Evolutionary conservation across 2,888 invertebrate species (phyloP).

Genomic region (Diplazon laetatorius): DNA sequence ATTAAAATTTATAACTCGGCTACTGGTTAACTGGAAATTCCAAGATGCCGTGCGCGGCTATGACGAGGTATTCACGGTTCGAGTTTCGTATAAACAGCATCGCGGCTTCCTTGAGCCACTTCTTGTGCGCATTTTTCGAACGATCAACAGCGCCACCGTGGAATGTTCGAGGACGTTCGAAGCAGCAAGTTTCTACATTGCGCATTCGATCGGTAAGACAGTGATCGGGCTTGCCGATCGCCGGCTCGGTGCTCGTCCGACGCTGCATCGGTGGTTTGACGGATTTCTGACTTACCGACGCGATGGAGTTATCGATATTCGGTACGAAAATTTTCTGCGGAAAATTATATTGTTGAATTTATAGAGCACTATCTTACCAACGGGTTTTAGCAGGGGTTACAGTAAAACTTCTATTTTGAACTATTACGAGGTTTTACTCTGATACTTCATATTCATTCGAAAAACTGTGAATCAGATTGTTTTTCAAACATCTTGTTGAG

Average conservation of each 20-base stretch:
- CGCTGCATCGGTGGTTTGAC: not conserved
- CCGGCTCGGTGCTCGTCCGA: not conserved
- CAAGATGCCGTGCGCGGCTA: constrained; percentile 13
- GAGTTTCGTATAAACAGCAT: constrained; percentile 8
- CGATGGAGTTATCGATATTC: not conserved
- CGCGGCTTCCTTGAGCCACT: constrained; percentile 45
- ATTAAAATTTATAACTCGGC: constrained; percentile 45
- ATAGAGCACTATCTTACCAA: constrained; percentile 17
- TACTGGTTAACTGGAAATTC: constrained; percentile 46
- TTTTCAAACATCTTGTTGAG: no score
- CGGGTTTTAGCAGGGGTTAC: no score
- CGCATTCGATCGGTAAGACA: no score
- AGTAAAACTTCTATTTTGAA: no score
- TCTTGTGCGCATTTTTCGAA: constrained; percentile 32
- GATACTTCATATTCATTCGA: no score
- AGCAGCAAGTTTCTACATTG: constrained; percentile 6
- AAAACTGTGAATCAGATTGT: no score
- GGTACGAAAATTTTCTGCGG: not conserved
- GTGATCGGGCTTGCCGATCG: constrained; percentile 8
- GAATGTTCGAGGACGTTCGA: not conserved
- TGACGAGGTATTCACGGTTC: constrained; percentile 26
- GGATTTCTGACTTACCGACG: constrained; percentile 22
- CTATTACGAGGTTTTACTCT: no score
- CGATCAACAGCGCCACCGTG: not conserved
- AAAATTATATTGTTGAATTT: not conserved